Evolutionary conservation across 2,113 vertebrate genomes (phyloP).

Genomic region (Marcusenius ussheri): DNA sequence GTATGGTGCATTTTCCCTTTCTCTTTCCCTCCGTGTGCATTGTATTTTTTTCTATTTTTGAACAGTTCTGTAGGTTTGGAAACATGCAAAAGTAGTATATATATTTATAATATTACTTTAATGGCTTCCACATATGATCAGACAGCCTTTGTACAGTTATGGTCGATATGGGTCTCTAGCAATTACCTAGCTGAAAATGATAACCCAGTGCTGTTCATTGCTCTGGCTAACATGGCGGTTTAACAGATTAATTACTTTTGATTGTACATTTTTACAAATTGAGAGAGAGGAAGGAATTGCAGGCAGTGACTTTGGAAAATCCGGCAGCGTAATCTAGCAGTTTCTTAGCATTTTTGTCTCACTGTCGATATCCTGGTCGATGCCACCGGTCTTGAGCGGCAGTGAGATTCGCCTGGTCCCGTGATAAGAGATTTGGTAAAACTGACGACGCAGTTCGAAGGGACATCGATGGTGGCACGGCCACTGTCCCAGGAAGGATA

Average conservation of each 20-base stretch:
- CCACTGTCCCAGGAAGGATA: neutral
- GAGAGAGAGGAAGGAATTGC: neutral
- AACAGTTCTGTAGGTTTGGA: neutral
- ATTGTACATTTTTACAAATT: neutral
- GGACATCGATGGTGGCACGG: neutral
- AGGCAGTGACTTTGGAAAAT: neutral
- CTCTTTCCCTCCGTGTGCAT: neutral
- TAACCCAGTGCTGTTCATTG: neutral
- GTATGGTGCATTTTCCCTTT: neutral
- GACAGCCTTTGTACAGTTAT: neutral
- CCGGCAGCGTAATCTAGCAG: neutral
- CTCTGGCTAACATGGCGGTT: neutral
- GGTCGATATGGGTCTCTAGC: neutral
- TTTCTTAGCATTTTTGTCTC: neutral
- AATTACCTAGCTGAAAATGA: neutral
- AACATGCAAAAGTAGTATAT: neutral
- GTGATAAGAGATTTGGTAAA: neutral
- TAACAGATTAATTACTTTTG: neutral
- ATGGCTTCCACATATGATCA: neutral
- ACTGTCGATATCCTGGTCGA: neutral
- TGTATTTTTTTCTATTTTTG: neutral
- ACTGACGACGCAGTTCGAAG: neutral
- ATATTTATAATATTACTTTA: neutral
- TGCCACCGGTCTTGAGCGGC: neutral
- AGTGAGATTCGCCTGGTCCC: neutral